These are phyloP conservation scores for Pheosia gnoma DNA, from an alignment of 2,888 invertebrate genomes.

Conservation along the genomic window DNA sequence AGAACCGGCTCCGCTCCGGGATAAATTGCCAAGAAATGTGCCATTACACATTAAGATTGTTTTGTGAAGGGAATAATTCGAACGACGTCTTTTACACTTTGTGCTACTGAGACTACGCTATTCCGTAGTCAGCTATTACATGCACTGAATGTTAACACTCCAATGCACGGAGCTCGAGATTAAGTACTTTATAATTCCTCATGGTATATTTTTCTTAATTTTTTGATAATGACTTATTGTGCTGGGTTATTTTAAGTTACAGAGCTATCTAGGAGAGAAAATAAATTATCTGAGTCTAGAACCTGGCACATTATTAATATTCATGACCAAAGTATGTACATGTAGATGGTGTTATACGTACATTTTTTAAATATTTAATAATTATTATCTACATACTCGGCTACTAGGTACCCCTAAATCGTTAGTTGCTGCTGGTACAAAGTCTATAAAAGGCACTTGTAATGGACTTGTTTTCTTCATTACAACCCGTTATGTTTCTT, in stretches of 20 bases:
- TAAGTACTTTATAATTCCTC: background rate
- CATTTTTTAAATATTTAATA: constrained; percentile 19
- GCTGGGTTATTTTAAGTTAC: too few species aligned
- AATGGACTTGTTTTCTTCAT: constrained; percentile 45
- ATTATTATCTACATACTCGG: constrained; percentile 21
- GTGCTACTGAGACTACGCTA: constrained; percentile 20
- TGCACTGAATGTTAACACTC: background rate
- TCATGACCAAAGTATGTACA: too few species aligned
- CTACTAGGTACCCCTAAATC: constrained; percentile 1
- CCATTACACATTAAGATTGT: constrained; percentile 58
- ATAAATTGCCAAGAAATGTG: constrained; percentile 52
- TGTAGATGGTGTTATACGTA: background rate
- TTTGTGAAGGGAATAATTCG: constrained; percentile 51
- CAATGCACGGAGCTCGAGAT: background rate
- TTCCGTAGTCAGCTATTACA: background rate
- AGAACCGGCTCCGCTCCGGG: constrained; percentile 43
- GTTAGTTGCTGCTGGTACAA: constrained; percentile 10
- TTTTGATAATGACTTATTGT: too few species aligned
- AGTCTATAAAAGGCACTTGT: constrained; percentile 36
- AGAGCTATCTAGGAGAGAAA: too few species aligned
- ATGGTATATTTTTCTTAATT: background rate
- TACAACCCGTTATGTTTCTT: constrained; percentile 50
- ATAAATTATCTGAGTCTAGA: too few species aligned
- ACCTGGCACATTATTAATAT: too few species aligned
- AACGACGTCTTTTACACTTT: constrained; percentile 37